A percentile compares a stretch with the other conserved stretches of the same genome.
Evolutionary conservation across 2,797 vertebrate genomes (phyloP).

Genomic region (Anniella stebbinsi): DNA sequence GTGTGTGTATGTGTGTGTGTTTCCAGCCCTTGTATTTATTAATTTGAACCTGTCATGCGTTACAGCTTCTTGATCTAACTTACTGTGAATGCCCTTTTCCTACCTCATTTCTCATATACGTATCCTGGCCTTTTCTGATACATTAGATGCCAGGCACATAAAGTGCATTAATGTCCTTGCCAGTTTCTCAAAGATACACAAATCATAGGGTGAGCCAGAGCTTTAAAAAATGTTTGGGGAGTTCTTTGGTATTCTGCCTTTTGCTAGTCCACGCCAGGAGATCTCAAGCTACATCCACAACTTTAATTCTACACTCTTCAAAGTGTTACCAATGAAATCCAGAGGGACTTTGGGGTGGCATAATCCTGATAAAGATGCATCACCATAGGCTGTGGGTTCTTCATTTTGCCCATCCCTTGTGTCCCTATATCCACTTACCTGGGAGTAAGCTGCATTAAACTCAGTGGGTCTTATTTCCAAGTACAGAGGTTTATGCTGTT

Average conservation of each 20-base stretch:
- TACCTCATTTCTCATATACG: conserved; percentile 20
- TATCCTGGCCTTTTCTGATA: conserved; percentile 17
- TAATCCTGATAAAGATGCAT: not conserved
- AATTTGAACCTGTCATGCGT: conserved; percentile 18
- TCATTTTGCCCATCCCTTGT: not conserved
- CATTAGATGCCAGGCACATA: not conserved
- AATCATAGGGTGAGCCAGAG: rapidly evolving
- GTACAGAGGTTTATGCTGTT: not conserved
- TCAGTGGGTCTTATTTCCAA: not conserved
- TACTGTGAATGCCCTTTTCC: not conserved
- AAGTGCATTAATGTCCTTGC: not conserved
- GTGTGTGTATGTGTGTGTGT: not conserved
- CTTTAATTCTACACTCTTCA: not conserved
- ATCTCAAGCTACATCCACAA: not conserved
- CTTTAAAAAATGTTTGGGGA: not conserved
- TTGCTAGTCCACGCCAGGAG: not conserved
- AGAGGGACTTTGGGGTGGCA: not conserved
- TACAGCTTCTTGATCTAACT: conserved; percentile 3
- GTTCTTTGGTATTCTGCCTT: not conserved
- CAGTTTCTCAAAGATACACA: conserved; percentile 9
- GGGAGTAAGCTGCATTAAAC: not conserved
- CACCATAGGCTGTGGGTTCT: not conserved
- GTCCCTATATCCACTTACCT: not conserved
- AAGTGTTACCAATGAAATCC: not conserved
- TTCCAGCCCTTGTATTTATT: conserved; percentile 22